Evolutionary conservation across 2,888 invertebrate genomes (phyloP), one percentile per base, ranked within the genome.

Genomic region (Trissonchulus sp.): DNA sequence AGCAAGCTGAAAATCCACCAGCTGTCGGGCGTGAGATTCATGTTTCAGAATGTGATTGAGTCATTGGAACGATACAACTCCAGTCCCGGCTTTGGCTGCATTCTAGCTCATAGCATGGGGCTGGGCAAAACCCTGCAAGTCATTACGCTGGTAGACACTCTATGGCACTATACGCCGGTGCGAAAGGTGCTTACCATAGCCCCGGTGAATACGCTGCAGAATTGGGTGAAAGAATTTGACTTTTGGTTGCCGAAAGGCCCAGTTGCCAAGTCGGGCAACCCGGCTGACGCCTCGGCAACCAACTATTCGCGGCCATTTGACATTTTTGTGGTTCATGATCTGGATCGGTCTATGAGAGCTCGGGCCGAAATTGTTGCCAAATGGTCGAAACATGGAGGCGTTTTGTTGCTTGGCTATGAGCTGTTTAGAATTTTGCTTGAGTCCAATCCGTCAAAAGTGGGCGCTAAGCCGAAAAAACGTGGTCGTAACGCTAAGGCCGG

Each of bases 21-120:
- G 63, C 68, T 72, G n/a, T 65, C 30, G 28, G 94, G 94, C n/a
- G 91, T 94, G 28, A 88, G 97, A 76, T 98, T 98, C 85, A 87
- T 98, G 74, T 99, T 93, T 84, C 97, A 98, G 86, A 99, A 98
- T 85, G 91, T 98, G 34, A 92, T 99, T 79, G 98, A 98, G 86
- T 95, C 94, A 31, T 89, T 92, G 68, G 91, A 91, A 77, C 89
- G 94, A 79, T 98, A 91, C 85, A 91, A 92, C 75, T 65, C 65
- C 30, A 92, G 92, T 0, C 85, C 87, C 76, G 97, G 98, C 18
- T 96, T 98, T 85, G 99, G 99, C 23, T 99, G 98, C 85, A 97
- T 99, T 81, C 88, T 99, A 74, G 98, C 98, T 0, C 98, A 99
- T 87, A 95, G 95, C 68, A 99, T 99, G 99, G 99, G 99, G 0